Percentiles rank a stretch among this genome's conserved stretches.
Conservation (phyloP, 2,113 vertebrate species). For the Ginglymostoma cirratum region DNA sequence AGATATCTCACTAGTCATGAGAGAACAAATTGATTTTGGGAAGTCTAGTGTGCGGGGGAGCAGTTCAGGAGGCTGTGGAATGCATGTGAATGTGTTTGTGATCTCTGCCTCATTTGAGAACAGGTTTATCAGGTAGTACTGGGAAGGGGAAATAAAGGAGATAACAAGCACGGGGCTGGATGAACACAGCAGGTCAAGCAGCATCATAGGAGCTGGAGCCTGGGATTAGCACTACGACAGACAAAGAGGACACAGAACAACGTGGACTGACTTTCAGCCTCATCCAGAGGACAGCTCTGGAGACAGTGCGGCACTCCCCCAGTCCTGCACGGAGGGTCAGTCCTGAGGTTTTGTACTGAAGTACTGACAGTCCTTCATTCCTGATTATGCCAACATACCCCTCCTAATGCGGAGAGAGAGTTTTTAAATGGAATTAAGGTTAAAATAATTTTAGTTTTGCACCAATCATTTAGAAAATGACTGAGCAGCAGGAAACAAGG, state of each 20-base stretch:
- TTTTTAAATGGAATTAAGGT: neutral
- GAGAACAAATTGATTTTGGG: too few species aligned
- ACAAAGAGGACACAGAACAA: neutral
- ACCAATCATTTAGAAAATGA: neutral
- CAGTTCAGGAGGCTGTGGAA: neutral
- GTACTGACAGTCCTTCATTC: neutral
- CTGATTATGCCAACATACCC: neutral
- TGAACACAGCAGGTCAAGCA: too few species aligned
- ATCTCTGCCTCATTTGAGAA: neutral
- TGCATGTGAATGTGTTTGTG: neutral
- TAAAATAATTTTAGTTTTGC: neutral
- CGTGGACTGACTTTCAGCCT: neutral
- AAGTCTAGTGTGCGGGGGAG: neutral
- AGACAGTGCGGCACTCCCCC: neutral
- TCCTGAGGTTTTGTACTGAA: neutral
- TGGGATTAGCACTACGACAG: neutral
- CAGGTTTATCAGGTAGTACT: neutral
- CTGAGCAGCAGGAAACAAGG: too few species aligned
- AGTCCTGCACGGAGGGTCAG: neutral
- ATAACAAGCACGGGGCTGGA: too few species aligned
- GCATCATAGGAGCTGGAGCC: too few species aligned
- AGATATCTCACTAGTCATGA: neutral
- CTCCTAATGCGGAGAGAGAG: neutral
- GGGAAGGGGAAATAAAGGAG: neutral
- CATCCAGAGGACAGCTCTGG: neutral